Evolutionary conservation across 2,797 vertebrate genomes (phyloP), one percentile per base, ranked within the genome.

Genomic region (Pteropus rufus): DNA sequence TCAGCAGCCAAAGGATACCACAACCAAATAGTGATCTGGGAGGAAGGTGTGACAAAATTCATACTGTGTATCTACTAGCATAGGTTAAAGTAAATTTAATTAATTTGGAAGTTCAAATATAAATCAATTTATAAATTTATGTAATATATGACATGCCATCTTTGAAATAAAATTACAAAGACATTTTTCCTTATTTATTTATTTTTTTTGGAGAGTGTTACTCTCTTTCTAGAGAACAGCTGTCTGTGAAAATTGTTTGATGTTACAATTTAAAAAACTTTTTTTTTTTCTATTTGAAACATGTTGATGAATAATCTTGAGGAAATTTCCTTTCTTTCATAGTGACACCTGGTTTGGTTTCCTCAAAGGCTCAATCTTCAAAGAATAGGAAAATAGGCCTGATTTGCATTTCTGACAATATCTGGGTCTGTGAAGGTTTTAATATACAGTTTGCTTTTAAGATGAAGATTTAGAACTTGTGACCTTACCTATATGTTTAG

Each of bases 101-200:
- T 60, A 75, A 85, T 72, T 81, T 73, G 44, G 73, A 95, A 92
- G 72, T 67, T 96, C 39, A 81, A 89, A 90, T 80, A 26, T 19
- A 84, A 54, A 84, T 46, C 89, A 36, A 64, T 75, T 92, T 89
- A 90, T 70, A 80, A 56, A 83, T 65, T 60, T 64, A 79, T 39
- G 81, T 88, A 76, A 26, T 88, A 26, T 24, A 73, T 69, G n/a
- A 3, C 8, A 26, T 79, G 49, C n/a, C 36, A 4, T 39, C 34
- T 91, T 92, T 91, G 67, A 96, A 86, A 36, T 29, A 93, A 84
- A 93, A 95, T 69, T 52, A 41, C n/a, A 93, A 72, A 83, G 75
- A 60, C 34, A 6, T 94, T 60, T 60, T 44, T 10, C 62, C 9
- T 76, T 34, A 49, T n/a, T 24, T 56, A 52, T 49, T 15, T 49